Conservation (phyloP, 2,888 invertebrate species). For the Melangyna quadrimaculata region DNA sequence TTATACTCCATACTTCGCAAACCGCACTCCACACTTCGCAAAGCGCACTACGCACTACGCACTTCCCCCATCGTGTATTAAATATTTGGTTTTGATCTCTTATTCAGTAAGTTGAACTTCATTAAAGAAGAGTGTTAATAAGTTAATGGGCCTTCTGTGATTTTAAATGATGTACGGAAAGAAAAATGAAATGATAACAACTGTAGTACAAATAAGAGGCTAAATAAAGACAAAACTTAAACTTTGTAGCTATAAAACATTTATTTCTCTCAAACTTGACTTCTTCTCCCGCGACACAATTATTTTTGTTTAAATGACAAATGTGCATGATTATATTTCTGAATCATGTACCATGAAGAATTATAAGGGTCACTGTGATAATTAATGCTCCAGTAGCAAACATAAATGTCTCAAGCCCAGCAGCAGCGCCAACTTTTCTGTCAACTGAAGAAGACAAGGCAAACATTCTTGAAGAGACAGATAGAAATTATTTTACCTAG, state of each 20-base stretch:
- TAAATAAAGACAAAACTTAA: too few species aligned
- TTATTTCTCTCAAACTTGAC: background rate
- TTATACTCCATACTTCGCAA: too few species aligned
- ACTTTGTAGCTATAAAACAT: background rate
- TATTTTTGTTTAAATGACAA: background rate
- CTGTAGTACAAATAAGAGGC: too few species aligned
- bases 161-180: too few species aligned
- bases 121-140: too few species aligned
- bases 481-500: constrained; percentile 5
- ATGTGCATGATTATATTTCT: constrained; percentile 27
- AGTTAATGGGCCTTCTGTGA: too few species aligned
- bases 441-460: constrained; percentile 12
- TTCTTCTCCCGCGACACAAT: background rate
- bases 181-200: too few species aligned
- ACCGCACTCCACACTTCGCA: too few species aligned
- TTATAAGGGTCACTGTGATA: constrained; percentile 67
- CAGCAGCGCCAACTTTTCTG: background rate
- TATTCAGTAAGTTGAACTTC: too few species aligned
- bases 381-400: constrained; percentile 68
- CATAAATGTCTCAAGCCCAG: constrained; percentile 40
- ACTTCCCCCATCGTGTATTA: too few species aligned
- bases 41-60: too few species aligned
- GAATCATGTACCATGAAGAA: constrained; percentile 57
- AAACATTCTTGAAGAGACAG: constrained; percentile 14
- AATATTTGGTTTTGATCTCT: too few species aligned